Evolutionary conservation across 2,113 vertebrate species (phyloP).

Genomic region (Pluvianellus socialis): DNA sequence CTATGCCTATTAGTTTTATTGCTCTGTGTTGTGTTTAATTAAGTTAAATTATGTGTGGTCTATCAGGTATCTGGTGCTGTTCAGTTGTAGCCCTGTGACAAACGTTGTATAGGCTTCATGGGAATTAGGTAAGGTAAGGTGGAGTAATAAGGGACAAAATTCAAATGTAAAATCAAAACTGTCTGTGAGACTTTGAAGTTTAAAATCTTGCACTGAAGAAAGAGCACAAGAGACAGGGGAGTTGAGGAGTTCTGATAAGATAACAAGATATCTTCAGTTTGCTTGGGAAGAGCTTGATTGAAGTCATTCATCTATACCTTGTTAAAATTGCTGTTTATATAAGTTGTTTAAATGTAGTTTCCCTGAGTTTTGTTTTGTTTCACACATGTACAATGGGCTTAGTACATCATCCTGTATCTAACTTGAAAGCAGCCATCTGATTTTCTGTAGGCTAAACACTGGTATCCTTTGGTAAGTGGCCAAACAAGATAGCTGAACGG

Average conservation of each 20-base stretch:
- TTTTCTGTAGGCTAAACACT: slow-evolving; percentile 4
- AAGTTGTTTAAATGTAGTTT: slow-evolving; percentile 32
- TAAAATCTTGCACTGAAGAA: neutral
- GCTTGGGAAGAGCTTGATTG: neutral
- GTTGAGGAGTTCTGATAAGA: neutral
- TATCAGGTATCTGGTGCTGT: neutral
- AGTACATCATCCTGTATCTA: neutral
- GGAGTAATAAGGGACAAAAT: neutral
- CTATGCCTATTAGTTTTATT: neutral
- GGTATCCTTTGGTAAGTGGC: neutral
- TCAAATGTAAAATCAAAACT: neutral
- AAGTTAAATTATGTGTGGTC: neutral
- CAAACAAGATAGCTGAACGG: neutral
- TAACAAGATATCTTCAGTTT: neutral
- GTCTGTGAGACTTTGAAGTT: neutral
- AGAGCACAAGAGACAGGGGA: neutral
- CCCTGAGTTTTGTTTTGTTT: slow-evolving; percentile 30
- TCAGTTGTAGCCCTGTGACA: neutral
- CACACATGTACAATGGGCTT: neutral
- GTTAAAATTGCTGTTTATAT: slow-evolving; percentile 7
- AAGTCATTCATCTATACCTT: neutral
- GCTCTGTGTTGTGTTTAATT: neutral
- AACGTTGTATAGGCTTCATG: neutral
- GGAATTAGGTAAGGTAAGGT: neutral
- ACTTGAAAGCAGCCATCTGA: slow-evolving; percentile 39